Conservation (phyloP, 1,140 invertebrate species). For the Trichomalopsis sarcophagae region DNA sequence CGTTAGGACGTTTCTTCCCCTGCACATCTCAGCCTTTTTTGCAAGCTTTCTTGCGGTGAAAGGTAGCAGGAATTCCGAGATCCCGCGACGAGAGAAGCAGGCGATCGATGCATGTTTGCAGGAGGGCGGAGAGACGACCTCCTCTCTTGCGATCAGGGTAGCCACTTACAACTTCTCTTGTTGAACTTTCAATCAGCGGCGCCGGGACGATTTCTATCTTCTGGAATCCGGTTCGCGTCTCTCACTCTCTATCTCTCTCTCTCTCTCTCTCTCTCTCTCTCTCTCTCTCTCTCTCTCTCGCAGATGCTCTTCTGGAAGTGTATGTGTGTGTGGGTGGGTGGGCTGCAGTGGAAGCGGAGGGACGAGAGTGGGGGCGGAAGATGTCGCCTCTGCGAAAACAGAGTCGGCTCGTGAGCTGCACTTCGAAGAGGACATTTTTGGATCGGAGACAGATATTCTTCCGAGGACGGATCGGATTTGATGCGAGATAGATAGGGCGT, state of each 20-base stretch:
- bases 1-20: background rate
- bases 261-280: background rate
- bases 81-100: background rate
- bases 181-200: slow-evolving; percentile 48
- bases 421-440: background rate
- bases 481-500: no score
- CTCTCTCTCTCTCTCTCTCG: background rate
- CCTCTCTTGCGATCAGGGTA: slow-evolving; percentile 6
- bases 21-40: background rate
- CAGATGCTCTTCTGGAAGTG: background rate
- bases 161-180: slow-evolving; percentile 43
- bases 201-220: slow-evolving; percentile 7
- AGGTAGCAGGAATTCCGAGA: slow-evolving; percentile 17
- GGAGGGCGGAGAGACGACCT: background rate
- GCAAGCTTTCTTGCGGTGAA: slow-evolving; percentile 3
- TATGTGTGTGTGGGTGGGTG: background rate
- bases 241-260: background rate
- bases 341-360: background rate
- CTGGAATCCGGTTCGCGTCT: background rate
- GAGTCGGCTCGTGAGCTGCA: background rate
- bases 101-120: slow-evolving; percentile 42
- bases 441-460: no score
- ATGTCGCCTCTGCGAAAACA: background rate
- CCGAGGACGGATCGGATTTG: no score
- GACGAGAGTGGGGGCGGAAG: background rate